Base-by-base conservation (phyloP, 2,888 invertebrate species). In the Lysandra coridon region DNA sequence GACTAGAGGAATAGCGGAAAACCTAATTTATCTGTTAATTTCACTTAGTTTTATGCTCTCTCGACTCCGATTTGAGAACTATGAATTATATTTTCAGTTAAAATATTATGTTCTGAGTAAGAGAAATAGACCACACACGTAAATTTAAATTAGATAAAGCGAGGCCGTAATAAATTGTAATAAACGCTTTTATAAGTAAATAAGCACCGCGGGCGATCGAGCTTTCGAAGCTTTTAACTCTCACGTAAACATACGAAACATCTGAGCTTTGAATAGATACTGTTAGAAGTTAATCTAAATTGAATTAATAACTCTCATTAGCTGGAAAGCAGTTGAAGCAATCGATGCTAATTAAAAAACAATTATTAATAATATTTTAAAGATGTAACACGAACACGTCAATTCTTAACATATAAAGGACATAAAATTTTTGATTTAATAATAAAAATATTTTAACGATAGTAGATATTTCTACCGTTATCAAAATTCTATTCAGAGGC, bases 131-230 rank as follows among this genome's bases (percentile, higher is more conserved):
- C 76, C 57, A 76, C 76, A 76, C 76, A 57, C 49, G 76, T 53
- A 53, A 57, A 33, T 57, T 76, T 76, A 76, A 76, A 76, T 76
- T 76, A 76, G 76, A 76, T 76, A 76, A 30, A 76, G 76, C 53
- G 76, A 49, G 17, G 17, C 76, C 17, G 17, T 57, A 57, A 76
- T 76, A 76, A 76, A 76, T 76, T 76, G 76, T 76, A 76, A 76
- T 76, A 76, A 76, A 76, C 76, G 33, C 57, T 57, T 53, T 76
- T 53, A 57, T 33, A 76, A 76, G 89, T 88, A 86, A 87, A 86
- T 85, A 86, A 85, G 85, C 92, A 89, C 93, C 88, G 91, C 92
- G 89, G 93, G 92, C 90, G 91, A 89, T 87, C 91, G 87, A 89
- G 88, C 86, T 88, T 88, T 90, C 87, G 86, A 90, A 90, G 87